These are phyloP conservation scores for Callosobruchus maculatus DNA, from an alignment of 2,888 invertebrate species.

Conservation along the genomic window DNA sequence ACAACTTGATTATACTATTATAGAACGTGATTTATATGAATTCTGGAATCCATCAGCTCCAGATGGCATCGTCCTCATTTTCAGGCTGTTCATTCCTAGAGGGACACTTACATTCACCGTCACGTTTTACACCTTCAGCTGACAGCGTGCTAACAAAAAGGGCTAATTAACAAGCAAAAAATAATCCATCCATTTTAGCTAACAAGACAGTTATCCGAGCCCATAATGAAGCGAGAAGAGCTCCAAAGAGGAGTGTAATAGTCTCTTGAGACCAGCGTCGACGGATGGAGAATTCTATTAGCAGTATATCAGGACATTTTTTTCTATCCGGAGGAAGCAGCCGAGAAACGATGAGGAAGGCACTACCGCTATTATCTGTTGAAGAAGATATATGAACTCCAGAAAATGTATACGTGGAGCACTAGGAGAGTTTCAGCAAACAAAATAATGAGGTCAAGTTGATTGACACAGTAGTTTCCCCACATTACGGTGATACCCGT, in stretches of 20 bases:
- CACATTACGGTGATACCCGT: too few species aligned
- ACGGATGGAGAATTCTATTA: neutral
- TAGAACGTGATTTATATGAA: too few species aligned
- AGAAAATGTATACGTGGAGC: too few species aligned
- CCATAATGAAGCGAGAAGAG: neutral
- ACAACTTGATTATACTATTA: too few species aligned
- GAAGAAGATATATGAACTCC: too few species aligned
- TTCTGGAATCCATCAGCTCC: too few species aligned
- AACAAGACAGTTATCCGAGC: neutral
- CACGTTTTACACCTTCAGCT: neutral
- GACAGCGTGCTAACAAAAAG: neutral
- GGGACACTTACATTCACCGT: neutral
- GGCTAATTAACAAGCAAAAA: neutral
- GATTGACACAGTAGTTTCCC: too few species aligned
- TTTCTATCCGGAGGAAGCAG: neutral
- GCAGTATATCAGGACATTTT: neutral
- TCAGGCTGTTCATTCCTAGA: neutral
- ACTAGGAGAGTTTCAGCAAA: too few species aligned
- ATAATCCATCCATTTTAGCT: neutral
- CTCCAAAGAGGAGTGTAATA: neutral
- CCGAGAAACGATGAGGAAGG: neutral
- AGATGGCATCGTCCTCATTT: too few species aligned
- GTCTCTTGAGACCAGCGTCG: neutral
- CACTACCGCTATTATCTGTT: neutral
- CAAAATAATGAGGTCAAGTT: too few species aligned